Base-by-base conservation (phyloP, 2,113 vertebrate genomes). In the Pithys albifrons region DNA sequence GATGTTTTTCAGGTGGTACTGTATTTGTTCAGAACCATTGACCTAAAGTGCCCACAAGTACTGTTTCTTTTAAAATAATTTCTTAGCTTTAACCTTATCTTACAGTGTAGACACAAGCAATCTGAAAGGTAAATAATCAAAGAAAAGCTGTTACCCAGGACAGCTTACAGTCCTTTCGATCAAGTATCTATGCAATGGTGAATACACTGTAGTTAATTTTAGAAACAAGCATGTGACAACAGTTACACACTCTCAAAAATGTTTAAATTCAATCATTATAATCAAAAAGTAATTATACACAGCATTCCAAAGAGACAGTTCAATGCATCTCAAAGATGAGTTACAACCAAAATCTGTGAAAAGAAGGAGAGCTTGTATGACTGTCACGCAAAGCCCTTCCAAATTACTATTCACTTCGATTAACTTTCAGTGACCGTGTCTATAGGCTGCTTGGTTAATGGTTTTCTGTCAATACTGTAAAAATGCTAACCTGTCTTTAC, bases 401-500 rank as follows among this genome's bases (percentile, higher is more conserved):
- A 24, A 85, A 92, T 96, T 93, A 93, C 97, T 70, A 19, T 77
- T 89, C 92, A 14, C 95, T 98, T 97, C 66, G 97, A 98, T 98
- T 97, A 97, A 97, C 97, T 98, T 96, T 97, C 97, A 92, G 92
- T 91, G 95, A 76, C 94, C 16, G 17, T 97, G 97, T 96, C 97
- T 95, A 96, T 93, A 96, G 90, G 80, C 95, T 93, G 96, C 86
- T 75, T 81, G 93, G 90, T 97, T 98, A 97, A 97, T 97, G 98
- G 97, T 96, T 97, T 97, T 96, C 97, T 98, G 98, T 98, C 98
- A 93, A 98, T 98, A 98, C 96, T 97, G 97, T 97, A 98, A 98
- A 98, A 98, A 97, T 97, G 97, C 97, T 97, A 97, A 97, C 98
- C 96, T 87, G 62, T 94, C 97, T 96, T 97, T 97, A 96, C 93